Percentiles rank a stretch among this genome's conserved stretches.
phyloP scores from a whole-genome alignment of 1,140 invertebrate species.

The Myzus persicae region DNA sequence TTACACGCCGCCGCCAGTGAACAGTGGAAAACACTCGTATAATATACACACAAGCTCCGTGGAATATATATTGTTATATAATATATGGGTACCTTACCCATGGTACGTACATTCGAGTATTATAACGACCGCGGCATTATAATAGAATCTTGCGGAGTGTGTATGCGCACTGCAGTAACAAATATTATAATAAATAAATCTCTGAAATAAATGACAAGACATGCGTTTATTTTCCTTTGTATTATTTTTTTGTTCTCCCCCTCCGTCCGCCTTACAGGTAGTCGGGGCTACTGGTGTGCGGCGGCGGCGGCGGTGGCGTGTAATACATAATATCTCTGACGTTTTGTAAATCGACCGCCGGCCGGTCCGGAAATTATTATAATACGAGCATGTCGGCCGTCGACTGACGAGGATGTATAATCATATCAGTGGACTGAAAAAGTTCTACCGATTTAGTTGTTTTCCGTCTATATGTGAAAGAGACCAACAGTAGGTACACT shows the following conservation, averaged over 20 bases:
- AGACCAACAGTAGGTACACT: too few species aligned
- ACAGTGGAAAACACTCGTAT: not conserved
- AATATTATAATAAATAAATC: not conserved
- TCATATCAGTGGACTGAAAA: not conserved
- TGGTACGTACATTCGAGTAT: not conserved
- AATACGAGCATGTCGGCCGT: not conserved
- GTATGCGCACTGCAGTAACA: not conserved
- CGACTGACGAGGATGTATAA: not conserved
- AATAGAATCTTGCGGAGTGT: constrained; percentile 17
- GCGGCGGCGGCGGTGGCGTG: not conserved
- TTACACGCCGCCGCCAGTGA: not conserved
- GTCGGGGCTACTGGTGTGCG: not conserved
- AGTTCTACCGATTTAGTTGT: not conserved
- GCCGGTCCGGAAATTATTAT: not conserved
- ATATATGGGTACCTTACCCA: not conserved
- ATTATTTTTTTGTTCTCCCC: not conserved
- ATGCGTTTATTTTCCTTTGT: not conserved
- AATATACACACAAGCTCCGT: not conserved
- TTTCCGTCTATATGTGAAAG: not conserved
- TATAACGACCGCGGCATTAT: not conserved
- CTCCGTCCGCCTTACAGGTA: not conserved
- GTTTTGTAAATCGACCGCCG: not conserved
- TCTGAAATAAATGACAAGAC: not conserved
- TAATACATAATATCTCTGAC: not conserved
- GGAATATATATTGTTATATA: not conserved